These are phyloP conservation scores for Tetragonula carbonaria DNA, from an alignment of 2,888 invertebrate genomes.

Conservation along the genomic window DNA sequence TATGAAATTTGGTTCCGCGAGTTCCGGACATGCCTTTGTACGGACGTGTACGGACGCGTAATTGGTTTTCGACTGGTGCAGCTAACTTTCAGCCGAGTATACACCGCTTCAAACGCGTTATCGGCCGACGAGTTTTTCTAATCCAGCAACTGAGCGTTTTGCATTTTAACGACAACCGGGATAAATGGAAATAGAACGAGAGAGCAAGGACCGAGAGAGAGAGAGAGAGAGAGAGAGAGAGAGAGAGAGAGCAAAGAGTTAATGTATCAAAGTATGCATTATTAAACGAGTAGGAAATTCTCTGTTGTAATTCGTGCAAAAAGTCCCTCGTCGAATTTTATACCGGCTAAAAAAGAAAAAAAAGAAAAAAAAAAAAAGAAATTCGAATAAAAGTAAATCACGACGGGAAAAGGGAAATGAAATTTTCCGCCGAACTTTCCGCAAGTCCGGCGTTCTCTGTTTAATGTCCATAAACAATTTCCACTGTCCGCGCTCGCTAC, in stretches of 20 bases:
- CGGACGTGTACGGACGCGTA: conserved; percentile 19
- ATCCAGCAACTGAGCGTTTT: conserved; percentile 35
- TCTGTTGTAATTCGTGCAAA: background rate
- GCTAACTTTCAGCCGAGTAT: conserved; percentile 24
- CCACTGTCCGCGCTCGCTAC: too few relatives aligned
- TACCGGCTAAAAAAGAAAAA: too few relatives aligned
- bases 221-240: background rate
- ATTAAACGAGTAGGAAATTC: background rate
- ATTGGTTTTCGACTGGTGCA: conserved; percentile 17
- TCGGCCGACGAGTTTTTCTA: conserved; percentile 23
- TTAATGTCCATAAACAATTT: conserved; percentile 11
- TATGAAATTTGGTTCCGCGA: background rate
- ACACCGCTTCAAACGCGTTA: conserved; percentile 14
- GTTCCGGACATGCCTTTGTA: background rate
- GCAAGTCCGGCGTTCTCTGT: background rate
- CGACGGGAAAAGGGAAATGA: background rate
- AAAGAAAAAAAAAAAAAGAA: background rate
- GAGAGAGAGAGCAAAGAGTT: background rate
- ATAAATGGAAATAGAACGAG: background rate
- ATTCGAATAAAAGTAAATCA: conserved; percentile 6
- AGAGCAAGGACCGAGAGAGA: background rate
- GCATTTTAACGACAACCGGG: conserved; percentile 41
- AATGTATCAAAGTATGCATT: conserved; percentile 3
- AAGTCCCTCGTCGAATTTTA: conserved; percentile 6
- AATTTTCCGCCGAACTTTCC: background rate